Evolutionary conservation across 2,888 invertebrate genomes (phyloP), one percentile per base, ranked within the genome.

Genomic region (Carcina quercana): DNA sequence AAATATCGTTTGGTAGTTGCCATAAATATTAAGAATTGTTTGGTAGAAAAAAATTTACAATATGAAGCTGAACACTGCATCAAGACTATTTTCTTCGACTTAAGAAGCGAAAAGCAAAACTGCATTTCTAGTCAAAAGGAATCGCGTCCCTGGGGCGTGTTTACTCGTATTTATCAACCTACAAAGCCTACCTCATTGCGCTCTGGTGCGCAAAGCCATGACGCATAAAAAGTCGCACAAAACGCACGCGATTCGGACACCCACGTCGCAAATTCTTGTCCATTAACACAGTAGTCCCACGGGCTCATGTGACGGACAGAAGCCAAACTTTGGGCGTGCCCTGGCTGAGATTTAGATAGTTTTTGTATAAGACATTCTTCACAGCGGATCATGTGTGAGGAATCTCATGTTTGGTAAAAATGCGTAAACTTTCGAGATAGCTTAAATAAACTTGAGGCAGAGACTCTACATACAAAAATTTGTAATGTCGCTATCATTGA

Each of bases 251-350:
- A 49, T 55, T 47, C 52, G 80, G 68, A 82, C 82, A 82, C 82
- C 82, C 82, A 83, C 82, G 82, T 71, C 37, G 82, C 65, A 34
- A 62, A 69, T 66, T 67, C 62, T 45, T 58, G 50, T 43, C 67
- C 67, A 70, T 75, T 73, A 75, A 71, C 59, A 44, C 43, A 45
- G 37, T 52, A 60, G 61, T 80, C 79, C 68, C 80, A 80, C 78
- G 79, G 75, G 73, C 66, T 80, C 78, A 51, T 60, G 62, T 79
- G 60, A 67, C 78, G 53, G 45, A 62, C 73, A 65, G 75, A 72
- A 73, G 74, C 73, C 69, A 63, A 5, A 54, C 50, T 50, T 53
- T 59, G 69, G 79, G 72, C 74, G 59, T 60, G 53, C 60, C 42
- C 42, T 35, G 39, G 52, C 59, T 39, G 50, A 50, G 67, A 73